Evolutionary conservation across 1,140 invertebrate species (phyloP).

Genomic region (Lasaia peninsularis): DNA sequence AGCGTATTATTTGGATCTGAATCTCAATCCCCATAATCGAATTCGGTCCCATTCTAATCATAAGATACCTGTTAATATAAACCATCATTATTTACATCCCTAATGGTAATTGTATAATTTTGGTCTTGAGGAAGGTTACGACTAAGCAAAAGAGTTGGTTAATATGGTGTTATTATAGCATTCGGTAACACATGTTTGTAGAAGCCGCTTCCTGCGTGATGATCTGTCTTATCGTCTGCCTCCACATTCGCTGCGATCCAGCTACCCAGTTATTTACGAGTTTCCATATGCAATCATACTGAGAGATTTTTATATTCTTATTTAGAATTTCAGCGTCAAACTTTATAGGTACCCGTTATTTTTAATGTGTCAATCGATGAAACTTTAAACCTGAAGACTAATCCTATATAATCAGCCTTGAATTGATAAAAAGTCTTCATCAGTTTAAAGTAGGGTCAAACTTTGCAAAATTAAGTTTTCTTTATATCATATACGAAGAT

Average conservation of each 20-base stretch:
- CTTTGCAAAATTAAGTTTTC: too few relatives aligned
- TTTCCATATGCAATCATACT: neutral
- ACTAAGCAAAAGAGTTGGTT: conserved; percentile 41
- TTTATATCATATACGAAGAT: too few relatives aligned
- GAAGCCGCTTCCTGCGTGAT: conserved; percentile 60
- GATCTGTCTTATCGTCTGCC: conserved; percentile 47
- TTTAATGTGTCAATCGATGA: too few relatives aligned
- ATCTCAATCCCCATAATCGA: too few relatives aligned
- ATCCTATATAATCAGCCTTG: too few relatives aligned
- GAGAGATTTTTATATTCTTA: neutral
- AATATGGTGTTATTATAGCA: conserved; percentile 49
- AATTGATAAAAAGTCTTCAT: too few relatives aligned
- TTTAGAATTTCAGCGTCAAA: too few relatives aligned
- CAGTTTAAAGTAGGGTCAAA: too few relatives aligned
- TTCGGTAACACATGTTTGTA: conserved; percentile 43
- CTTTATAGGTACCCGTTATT: too few relatives aligned
- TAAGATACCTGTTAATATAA: neutral
- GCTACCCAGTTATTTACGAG: neutral
- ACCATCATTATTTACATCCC: neutral
- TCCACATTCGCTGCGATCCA: conserved; percentile 9
- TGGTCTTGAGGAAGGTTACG: conserved; percentile 44
- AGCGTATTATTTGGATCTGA: too few relatives aligned
- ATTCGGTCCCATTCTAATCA: neutral
- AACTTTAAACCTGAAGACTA: too few relatives aligned
- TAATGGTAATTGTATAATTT: conserved; percentile 33